Evolutionary conservation across 2,888 invertebrate species (phyloP).

Genomic region (Erebia aethiops): DNA sequence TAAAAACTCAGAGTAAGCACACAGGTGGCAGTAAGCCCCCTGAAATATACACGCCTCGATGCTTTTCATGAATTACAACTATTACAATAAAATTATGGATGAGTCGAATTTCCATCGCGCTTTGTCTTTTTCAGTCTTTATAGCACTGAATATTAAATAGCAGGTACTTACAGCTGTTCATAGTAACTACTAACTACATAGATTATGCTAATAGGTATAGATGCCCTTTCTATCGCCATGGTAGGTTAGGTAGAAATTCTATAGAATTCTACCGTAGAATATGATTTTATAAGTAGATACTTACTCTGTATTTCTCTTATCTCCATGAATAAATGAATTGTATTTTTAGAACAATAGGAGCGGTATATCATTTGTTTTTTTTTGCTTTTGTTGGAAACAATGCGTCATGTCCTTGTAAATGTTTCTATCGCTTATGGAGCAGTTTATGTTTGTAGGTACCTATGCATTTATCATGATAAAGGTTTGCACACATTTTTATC

Average conservation of each 20-base stretch:
- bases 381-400: conserved; percentile 20
- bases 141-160: no score
- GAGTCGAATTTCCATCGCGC: no score
- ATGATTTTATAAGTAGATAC: background rate
- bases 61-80: no score
- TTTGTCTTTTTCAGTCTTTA: no score
- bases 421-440: background rate
- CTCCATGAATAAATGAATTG: conserved; percentile 18
- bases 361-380: conserved; percentile 11
- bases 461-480: background rate
- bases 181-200: background rate
- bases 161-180: no score
- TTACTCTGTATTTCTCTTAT: conserved; percentile 23
- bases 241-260: background rate
- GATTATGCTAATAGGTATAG: background rate
- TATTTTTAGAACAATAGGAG: conserved; percentile 21
- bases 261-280: no score
- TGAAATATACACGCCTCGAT: no score
- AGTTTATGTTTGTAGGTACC: background rate
- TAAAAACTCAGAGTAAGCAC: no score
- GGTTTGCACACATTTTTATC: background rate
- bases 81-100: no score
- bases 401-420: conserved; percentile 10
- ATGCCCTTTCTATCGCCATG: background rate
- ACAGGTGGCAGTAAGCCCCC: no score